Percentiles rank a stretch among this genome's conserved stretches.
phyloP scores from a whole-genome alignment of 2,888 invertebrate genomes.

The Melinaea menophilus region DNA sequence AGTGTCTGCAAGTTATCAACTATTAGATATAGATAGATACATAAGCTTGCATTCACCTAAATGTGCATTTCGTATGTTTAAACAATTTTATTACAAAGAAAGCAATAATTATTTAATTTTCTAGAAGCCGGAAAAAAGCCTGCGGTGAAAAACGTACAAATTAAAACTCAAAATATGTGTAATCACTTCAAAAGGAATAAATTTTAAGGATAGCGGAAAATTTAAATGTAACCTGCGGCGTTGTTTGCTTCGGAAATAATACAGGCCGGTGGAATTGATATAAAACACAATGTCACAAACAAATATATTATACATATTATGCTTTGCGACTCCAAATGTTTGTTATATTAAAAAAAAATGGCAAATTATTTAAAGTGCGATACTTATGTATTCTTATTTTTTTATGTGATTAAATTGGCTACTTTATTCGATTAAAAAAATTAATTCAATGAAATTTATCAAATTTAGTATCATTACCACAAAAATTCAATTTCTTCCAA shows the following conservation, averaged over 20 bases:
- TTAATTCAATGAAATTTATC: background rate
- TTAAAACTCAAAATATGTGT: slow-evolving; percentile 42
- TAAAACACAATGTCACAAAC: slow-evolving; percentile 43
- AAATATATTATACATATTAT: slow-evolving; percentile 21
- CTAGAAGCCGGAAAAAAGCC: slow-evolving; percentile 31
- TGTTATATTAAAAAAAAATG: slow-evolving; percentile 15
- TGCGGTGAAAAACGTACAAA: slow-evolving; percentile 33
- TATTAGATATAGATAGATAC: background rate
- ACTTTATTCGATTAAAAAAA: background rate
- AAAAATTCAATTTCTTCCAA: slow-evolving; percentile 1
- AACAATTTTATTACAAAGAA: slow-evolving; percentile 18
- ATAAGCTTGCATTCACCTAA: too few species aligned
- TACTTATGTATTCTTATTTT: too few species aligned
- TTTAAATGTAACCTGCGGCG: slow-evolving; percentile 55
- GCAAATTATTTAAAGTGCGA: too few species aligned
- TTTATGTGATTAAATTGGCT: too few species aligned
- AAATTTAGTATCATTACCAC: slow-evolving; percentile 4
- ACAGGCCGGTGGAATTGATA: slow-evolving; percentile 37
- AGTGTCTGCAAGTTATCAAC: too few species aligned
- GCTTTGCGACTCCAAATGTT: slow-evolving; percentile 18
- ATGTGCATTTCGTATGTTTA: too few species aligned
- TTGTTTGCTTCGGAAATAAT: slow-evolving; percentile 42
- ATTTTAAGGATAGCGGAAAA: slow-evolving; percentile 57
- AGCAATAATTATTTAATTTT: slow-evolving; percentile 33
- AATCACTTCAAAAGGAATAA: slow-evolving; percentile 45